These are phyloP conservation scores for Malurus cyaneus DNA, from an alignment of 2,113 vertebrate species.

Conservation along the genomic window DNA sequence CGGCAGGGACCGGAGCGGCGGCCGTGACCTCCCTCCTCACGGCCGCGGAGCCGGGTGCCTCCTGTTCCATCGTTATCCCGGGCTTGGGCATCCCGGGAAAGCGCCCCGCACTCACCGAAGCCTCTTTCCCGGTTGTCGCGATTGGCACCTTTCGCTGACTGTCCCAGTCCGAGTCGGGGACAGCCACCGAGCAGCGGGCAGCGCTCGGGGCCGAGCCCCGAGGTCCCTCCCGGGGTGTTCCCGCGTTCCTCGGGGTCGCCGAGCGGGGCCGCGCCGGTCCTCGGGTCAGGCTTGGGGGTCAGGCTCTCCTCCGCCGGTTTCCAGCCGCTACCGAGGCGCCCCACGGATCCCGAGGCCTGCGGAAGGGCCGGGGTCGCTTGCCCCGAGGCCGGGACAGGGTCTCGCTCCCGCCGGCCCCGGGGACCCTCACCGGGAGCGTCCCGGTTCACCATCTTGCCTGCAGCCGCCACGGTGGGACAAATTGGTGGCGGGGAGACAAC, in stretches of 20 bases:
- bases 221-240: not conserved
- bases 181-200: not conserved
- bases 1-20: not conserved
- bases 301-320: not conserved
- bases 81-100: not conserved
- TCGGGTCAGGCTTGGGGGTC: not conserved
- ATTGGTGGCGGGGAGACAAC: constrained; percentile 46
- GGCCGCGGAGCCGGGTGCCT: not conserved
- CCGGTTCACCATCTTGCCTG: constrained; percentile 43
- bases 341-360: not conserved
- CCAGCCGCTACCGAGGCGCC: not conserved
- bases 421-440: not conserved
- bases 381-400: not conserved
- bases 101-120: not conserved
- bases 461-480: constrained; percentile 27
- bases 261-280: not conserved
- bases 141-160: not conserved
- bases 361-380: not conserved
- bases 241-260: not conserved
- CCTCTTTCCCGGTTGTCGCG: not conserved
- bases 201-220: not conserved
- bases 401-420: not conserved
- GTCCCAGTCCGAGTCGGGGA: not conserved
- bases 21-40: not conserved
- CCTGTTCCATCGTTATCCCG: not conserved